Percentiles rank a stretch among this genome's conserved stretches.
Conservation (phyloP, 2,797 vertebrate species). For the Heliangelus exortis region DNA sequence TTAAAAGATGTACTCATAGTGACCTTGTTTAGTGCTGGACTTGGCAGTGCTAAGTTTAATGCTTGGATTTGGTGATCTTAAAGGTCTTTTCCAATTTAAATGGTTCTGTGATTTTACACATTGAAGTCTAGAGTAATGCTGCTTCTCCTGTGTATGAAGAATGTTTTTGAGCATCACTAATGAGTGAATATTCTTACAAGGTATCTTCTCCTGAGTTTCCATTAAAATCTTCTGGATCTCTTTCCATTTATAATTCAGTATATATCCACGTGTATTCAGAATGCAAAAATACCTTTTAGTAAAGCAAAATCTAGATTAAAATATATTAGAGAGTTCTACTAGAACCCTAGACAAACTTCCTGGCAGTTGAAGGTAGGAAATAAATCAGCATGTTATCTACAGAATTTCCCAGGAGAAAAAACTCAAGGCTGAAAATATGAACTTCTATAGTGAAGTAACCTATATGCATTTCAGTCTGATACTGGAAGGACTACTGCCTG, state of each 20-base stretch:
- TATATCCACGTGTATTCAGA: background rate
- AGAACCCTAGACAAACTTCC: background rate
- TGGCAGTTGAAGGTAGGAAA: background rate
- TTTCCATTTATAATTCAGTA: background rate
- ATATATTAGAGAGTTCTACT: background rate
- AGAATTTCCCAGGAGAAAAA: background rate
- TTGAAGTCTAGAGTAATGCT: background rate
- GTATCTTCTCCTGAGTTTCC: background rate
- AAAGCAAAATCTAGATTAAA: background rate
- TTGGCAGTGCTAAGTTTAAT: background rate
- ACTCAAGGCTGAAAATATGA: background rate
- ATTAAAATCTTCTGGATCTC: background rate
- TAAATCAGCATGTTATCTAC: background rate
- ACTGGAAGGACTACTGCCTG: background rate
- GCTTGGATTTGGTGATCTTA: background rate
- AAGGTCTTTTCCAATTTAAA: background rate
- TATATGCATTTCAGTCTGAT: background rate
- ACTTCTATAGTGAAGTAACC: background rate
- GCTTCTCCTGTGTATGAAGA: background rate
- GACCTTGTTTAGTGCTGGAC: background rate
- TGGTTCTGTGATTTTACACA: background rate
- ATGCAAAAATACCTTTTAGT: background rate
- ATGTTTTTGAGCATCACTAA: background rate
- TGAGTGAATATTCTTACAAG: background rate
- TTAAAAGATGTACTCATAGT: rapidly evolving